Base-by-base conservation (phyloP, 2,797 vertebrate genomes). In the Pogonophryne albipinna region DNA sequence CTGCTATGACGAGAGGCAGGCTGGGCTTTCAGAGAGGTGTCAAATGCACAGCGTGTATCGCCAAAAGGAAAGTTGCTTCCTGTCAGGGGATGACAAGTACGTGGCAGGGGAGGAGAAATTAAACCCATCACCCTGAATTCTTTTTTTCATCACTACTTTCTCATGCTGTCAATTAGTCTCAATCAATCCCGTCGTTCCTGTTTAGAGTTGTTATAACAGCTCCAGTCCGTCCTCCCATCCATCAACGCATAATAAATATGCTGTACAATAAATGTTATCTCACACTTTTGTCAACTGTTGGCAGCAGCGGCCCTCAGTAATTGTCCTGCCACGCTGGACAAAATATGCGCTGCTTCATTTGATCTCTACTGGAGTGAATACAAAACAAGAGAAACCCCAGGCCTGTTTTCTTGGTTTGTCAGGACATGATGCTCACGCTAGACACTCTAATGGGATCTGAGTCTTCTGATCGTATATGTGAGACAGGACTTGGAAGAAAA, bases 151-250 rank as follows among this genome's bases (percentile, higher is more conserved):
- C 50, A 16, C 61, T 55, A 45, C 75, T 64, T 78, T 56, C 71
- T 75, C 76, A 67, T 85, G 87, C 90, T 94, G 93, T 92, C 93
- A 94, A 94, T 94, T 93, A 94, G 92, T 47, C 88, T 94, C 93
- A 93, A 89, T 94, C 93, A 93, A 90, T 83, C 80, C 76, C 27
- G 74, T 84, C 64, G 17, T 87, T 90, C 82, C 75, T 90, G 89
- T 88, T 91, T 89, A 86, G 90, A 84, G 80, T 80, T 78, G 82
- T 88, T 90, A 84, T 84, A 85, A 82, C 82, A 88, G 88, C 84
- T 88, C 72, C 64, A 58, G 84, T 84, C 89, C 87, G 88, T 92
- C 90, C 87, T 76, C 53, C 76, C 78, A 71, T 87, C 88, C 79
- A n/a, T 90, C 88, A 85, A 64, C 41, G 79, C 85, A 83, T 89